Evolutionary conservation across 2,113 vertebrate genomes (phyloP), one percentile per base, ranked within the genome.

Genomic region (Upupa epops): DNA sequence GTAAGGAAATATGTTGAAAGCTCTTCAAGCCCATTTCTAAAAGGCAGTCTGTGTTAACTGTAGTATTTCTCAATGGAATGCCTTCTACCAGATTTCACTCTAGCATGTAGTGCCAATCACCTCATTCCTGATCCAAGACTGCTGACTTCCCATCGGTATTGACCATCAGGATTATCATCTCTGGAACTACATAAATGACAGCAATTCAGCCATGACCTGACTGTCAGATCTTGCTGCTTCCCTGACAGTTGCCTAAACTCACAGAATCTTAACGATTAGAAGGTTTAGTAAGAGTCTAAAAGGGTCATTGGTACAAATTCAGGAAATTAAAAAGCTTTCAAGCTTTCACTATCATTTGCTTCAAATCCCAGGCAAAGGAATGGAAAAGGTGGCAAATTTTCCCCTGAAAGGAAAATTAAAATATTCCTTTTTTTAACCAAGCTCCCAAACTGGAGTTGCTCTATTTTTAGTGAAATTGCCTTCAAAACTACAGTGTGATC

Each of bases 131-230:
- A 10, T 49, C 48, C 48, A 63, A 70, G 48, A 77, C 13, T 76
- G 45, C 37, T 76, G 52, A 74, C 64, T 89, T 76, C 71, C 63
- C 52, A 87, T 36, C 64, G 83, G 3, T 6, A 1, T 18, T 73
- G 79, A 90, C 49, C 45, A 29, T 24, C 25, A 82, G 46, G 64
- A 89, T 87, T 84, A 89, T 51, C 51, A 82, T 70, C 77, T 82
- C 72, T 87, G 63, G 59, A 87, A 59, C 42, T 64, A 68, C 78
- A 89, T 55, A 59, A 90, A 85, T 64, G 52, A 66, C 77, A 87
- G 9, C 52, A 70, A 90, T 79, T 76, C 81, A 89, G 86, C 46
- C 42, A 73, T 85, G 74, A 95, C 52, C 81, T 92, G 89, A 95
- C 34, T 70, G 24, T 26, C 5, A 4, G 89, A 89, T 90, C 66